phyloP scores from a whole-genome alignment of 2,113 vertebrate species.

The Gavia stellata region DNA sequence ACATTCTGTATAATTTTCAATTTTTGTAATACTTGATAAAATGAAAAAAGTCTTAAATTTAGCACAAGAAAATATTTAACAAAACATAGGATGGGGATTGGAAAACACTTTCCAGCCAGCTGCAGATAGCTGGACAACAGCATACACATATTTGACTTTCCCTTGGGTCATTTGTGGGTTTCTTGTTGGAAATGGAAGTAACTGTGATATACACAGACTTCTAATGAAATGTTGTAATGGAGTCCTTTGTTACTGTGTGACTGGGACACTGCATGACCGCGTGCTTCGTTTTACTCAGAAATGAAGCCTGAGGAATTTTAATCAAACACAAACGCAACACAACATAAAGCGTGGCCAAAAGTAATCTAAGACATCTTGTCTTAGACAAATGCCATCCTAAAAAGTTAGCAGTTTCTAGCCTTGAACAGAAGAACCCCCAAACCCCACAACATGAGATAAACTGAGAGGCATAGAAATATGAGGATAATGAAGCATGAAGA shows the following conservation, averaged over 20 bases:
- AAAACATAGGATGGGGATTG: neutral
- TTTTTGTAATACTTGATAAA: neutral
- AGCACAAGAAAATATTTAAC: neutral
- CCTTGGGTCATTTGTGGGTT: neutral
- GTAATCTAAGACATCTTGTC: neutral
- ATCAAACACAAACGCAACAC: neutral
- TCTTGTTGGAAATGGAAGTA: slow-evolving; percentile 9
- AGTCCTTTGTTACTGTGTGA: slow-evolving; percentile 35
- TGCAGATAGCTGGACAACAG: slow-evolving; percentile 33
- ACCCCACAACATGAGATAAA: neutral
- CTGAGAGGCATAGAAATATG: neutral
- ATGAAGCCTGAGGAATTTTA: slow-evolving; percentile 17
- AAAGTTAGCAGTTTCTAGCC: neutral
- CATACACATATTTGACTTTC: neutral
- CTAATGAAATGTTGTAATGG: slow-evolving; percentile 3
- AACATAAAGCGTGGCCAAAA: neutral
- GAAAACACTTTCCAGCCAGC: slow-evolving; percentile 25
- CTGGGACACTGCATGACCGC: neutral
- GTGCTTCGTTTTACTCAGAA: neutral
- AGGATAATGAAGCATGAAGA: neutral
- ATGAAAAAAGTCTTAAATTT: neutral
- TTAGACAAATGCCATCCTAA: neutral
- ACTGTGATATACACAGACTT: slow-evolving; percentile 6
- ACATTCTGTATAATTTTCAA: neutral
- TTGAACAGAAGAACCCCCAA: neutral